A percentile compares a stretch with the other conserved stretches of the same genome.
Evolutionary conservation across 2,888 invertebrate species (phyloP).

Genomic region (Conchocele bisecta): DNA sequence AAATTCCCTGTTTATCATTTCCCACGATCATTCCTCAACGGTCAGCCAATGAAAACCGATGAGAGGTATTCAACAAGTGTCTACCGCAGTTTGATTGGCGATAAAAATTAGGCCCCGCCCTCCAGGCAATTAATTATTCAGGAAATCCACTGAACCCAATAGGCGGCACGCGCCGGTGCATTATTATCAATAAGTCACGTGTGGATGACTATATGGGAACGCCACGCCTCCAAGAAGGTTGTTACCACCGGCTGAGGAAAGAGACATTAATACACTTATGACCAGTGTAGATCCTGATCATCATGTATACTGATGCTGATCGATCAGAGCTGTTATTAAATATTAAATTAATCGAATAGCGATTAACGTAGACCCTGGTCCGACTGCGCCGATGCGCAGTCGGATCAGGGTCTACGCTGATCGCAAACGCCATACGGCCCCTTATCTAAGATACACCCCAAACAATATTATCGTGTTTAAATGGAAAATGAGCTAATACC

Average conservation of each 20-base stretch:
- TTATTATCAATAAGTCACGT: conserved; percentile 39
- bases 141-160: conserved; percentile 46
- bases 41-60: conserved; percentile 64
- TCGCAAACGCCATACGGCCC: too few relatives aligned
- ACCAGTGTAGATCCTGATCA: too few relatives aligned
- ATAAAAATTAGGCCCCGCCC: conserved; percentile 21
- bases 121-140: conserved; percentile 32
- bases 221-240: conserved; percentile 42
- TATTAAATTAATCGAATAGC: too few relatives aligned
- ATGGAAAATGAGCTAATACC: conserved; percentile 52
- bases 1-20: conserved; percentile 72
- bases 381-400: too few relatives aligned
- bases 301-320: too few relatives aligned
- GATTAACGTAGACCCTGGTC: too few relatives aligned
- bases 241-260: too few relatives aligned
- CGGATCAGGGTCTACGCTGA: too few relatives aligned
- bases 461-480: conserved; percentile 52
- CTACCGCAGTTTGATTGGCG: conserved; percentile 32
- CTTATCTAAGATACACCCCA: conserved; percentile 47
- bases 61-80: conserved; percentile 52
- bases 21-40: conserved; percentile 75
- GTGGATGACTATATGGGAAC: conserved; percentile 49
- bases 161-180: conserved; percentile 56
- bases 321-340: too few relatives aligned
- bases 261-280: too few relatives aligned